These are phyloP conservation scores for Cynopterus brachyotis DNA, from an alignment of 2,113 vertebrate genomes.

Conservation along the genomic window DNA sequence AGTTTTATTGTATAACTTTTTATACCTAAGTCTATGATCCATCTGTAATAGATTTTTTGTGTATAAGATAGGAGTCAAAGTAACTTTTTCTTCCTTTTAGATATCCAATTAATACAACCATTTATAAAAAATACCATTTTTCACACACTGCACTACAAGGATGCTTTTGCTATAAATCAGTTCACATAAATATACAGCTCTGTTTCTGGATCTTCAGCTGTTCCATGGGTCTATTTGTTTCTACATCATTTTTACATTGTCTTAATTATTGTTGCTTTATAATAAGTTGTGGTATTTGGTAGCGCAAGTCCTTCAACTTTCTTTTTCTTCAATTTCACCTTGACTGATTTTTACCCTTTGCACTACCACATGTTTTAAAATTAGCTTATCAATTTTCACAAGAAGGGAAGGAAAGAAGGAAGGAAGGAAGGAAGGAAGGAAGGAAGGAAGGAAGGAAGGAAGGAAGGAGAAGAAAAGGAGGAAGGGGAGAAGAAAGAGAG, in stretches of 20 bases:
- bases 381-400: neutral
- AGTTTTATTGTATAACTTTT: neutral
- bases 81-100: neutral
- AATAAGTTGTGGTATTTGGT: neutral
- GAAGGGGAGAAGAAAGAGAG: neutral
- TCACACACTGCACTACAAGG: neutral
- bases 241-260: neutral
- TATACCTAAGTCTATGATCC: neutral
- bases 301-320: neutral
- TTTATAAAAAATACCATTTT: neutral
- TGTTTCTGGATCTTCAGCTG: neutral
- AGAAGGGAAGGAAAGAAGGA: neutral
- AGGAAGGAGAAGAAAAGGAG: neutral
- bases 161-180: neutral
- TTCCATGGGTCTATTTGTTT: neutral
- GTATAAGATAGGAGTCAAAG: neutral
- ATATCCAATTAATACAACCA: neutral
- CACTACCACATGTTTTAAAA: neutral
- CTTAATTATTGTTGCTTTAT: neutral
- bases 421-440: neutral
- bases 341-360: neutral
- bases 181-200: neutral
- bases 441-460: neutral
- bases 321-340: constrained; percentile 12
- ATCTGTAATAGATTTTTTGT: neutral